A percentile compares a stretch with the other conserved stretches of the same genome.
Evolutionary conservation across 2,113 vertebrate species (phyloP).

Genomic region (Cervus canadensis): DNA sequence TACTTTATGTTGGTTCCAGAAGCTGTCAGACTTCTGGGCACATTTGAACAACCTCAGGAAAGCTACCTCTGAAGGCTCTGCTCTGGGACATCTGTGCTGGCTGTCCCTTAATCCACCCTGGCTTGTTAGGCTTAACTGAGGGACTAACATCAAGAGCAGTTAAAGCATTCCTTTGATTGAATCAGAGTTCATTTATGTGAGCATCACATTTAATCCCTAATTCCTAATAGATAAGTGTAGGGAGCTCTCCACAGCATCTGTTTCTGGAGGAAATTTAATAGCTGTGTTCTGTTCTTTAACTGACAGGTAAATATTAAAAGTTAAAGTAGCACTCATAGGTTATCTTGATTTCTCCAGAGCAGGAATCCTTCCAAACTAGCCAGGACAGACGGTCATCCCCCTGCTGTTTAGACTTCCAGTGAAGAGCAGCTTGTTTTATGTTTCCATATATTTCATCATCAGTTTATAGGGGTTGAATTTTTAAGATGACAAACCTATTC

Average conservation of each 20-base stretch:
- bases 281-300: not conserved
- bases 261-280: not conserved
- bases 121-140: not conserved
- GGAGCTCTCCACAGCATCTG: not conserved
- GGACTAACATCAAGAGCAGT: not conserved
- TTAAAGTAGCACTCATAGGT: not conserved
- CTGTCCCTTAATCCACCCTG: not conserved
- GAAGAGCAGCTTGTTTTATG: not conserved
- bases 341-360: not conserved
- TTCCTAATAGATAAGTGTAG: not conserved
- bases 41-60: not conserved
- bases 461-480: not conserved
- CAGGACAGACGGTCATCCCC: not conserved
- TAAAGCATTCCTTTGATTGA: not conserved
- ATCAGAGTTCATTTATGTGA: not conserved
- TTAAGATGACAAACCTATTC: not conserved
- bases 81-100: not conserved
- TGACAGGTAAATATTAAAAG: not conserved
- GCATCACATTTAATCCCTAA: not conserved
- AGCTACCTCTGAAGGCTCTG: not conserved
- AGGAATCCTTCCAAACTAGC: not conserved
- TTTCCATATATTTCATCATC: not conserved
- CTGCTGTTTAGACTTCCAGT: rapidly evolving
- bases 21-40: not conserved
- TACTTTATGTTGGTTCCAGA: not conserved